These are phyloP conservation scores for Tridacna crocea DNA, from an alignment of 2,888 invertebrate species.

Conservation along the genomic window DNA sequence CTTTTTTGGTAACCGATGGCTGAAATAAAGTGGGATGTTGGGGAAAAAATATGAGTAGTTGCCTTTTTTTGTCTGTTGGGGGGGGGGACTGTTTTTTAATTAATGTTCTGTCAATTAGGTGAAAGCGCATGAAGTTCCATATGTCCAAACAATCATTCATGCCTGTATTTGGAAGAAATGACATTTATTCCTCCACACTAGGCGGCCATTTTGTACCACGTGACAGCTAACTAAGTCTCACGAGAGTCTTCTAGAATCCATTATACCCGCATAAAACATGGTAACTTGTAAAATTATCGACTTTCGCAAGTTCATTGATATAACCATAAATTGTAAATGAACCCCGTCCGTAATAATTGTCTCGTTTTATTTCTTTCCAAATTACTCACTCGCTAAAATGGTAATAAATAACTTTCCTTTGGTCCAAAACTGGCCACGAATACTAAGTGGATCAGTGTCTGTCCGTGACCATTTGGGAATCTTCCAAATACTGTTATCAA, in stretches of 20 bases:
- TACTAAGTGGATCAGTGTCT: neutral
- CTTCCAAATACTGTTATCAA: too few relatives aligned
- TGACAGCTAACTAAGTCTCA: conserved; percentile 22
- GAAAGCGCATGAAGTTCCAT: conserved; percentile 13
- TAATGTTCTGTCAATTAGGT: neutral
- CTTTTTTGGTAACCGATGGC: too few relatives aligned
- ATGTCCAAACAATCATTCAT: conserved; percentile 17
- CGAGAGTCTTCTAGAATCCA: conserved; percentile 27
- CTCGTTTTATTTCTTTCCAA: conserved; percentile 20
- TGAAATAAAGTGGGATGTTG: too few relatives aligned
- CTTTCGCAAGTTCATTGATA: conserved; percentile 28
- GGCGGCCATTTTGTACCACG: conserved; percentile 28
- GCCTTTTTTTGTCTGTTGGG: too few relatives aligned
- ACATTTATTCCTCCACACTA: conserved; percentile 22
- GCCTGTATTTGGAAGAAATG: conserved; percentile 23
- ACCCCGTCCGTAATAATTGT: conserved; percentile 10
- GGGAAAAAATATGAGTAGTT: too few relatives aligned
- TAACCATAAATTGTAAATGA: conserved; percentile 25
- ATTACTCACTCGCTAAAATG: conserved; percentile 30
- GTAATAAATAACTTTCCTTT: conserved; percentile 11
- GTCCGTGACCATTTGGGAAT: too few relatives aligned
- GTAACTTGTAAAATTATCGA: conserved; percentile 29
- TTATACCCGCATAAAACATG: conserved; percentile 30
- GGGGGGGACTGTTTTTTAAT: neutral
- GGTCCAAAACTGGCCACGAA: conserved; percentile 16